Conservation (phyloP, 1,140 invertebrate genomes). For the Drosophila sp. region DNA sequence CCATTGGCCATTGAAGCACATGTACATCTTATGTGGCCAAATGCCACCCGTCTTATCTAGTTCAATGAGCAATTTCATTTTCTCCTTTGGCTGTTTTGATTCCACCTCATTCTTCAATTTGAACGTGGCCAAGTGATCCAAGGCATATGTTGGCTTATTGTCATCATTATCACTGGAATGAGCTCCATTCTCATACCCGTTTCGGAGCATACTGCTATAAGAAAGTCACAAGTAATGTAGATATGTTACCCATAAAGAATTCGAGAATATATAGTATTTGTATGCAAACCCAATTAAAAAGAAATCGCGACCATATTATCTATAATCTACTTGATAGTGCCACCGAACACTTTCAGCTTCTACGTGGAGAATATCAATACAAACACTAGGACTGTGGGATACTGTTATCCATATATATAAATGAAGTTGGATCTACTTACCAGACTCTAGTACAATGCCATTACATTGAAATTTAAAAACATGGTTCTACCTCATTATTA, state of each 20-base stretch:
- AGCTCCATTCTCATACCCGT: constrained; percentile 73
- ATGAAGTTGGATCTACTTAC: not conserved
- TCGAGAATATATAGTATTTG: not conserved
- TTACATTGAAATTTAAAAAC: not conserved
- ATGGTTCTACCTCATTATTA: too few species aligned
- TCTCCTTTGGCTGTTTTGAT: constrained; percentile 73
- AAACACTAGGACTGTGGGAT: not conserved
- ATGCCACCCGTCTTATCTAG: constrained; percentile 75
- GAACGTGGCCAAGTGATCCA: constrained; percentile 80
- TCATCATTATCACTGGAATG: constrained; percentile 49
- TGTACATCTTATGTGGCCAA: constrained; percentile 82
- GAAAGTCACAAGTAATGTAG: constrained; percentile 6
- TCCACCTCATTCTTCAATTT: constrained; percentile 77
- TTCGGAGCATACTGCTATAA: constrained; percentile 65
- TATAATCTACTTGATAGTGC: not conserved
- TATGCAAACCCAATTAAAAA: constrained; percentile 10
- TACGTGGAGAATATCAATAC: not conserved
- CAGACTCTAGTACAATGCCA: not conserved
- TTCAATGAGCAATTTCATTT: constrained; percentile 76
- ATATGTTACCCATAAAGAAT: not conserved
- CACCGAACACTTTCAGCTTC: not conserved
- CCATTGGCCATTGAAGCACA: constrained; percentile 81
- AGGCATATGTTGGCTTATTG: constrained; percentile 77
- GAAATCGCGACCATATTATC: not conserved
- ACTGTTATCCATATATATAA: not conserved